Conservation (phyloP, 2,797 vertebrate species). For the Siniperca obscura region DNA sequence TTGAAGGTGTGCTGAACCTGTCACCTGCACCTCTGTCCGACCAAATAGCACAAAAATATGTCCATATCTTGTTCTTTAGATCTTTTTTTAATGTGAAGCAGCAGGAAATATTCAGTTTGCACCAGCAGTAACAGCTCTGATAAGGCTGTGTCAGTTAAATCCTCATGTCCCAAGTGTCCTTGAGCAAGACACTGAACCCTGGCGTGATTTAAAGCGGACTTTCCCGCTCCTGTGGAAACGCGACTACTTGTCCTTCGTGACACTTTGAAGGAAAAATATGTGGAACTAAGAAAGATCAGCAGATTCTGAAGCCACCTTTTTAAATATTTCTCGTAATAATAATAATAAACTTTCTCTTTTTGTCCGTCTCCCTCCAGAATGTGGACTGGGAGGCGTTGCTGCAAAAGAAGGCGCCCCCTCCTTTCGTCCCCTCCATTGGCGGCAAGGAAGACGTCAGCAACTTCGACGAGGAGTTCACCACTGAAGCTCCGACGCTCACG, state of each 20-base stretch:
- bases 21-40: neutral
- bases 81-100: neutral
- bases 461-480: slow-evolving; percentile 94
- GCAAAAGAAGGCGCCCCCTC: slow-evolving; percentile 87
- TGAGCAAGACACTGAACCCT: too few species aligned
- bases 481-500: slow-evolving; percentile 87
- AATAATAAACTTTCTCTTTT: too few species aligned
- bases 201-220: neutral
- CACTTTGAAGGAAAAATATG: neutral
- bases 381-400: slow-evolving; percentile 90
- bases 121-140: neutral
- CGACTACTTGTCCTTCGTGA: neutral
- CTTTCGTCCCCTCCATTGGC: slow-evolving; percentile 87
- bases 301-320: neutral
- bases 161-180: neutral
- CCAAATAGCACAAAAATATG: neutral
- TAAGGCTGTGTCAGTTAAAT: neutral
- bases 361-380: slow-evolving; percentile 69
- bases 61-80: neutral
- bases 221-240: too few species aligned
- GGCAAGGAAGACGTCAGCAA: slow-evolving; percentile 91
- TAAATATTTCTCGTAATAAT: neutral
- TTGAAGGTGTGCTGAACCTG: neutral
- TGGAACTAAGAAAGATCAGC: neutral
- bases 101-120: slow-evolving; percentile 2